These are phyloP conservation scores for Marcusenius ussheri DNA, from an alignment of 2,113 vertebrate species.

Conservation along the genomic window DNA sequence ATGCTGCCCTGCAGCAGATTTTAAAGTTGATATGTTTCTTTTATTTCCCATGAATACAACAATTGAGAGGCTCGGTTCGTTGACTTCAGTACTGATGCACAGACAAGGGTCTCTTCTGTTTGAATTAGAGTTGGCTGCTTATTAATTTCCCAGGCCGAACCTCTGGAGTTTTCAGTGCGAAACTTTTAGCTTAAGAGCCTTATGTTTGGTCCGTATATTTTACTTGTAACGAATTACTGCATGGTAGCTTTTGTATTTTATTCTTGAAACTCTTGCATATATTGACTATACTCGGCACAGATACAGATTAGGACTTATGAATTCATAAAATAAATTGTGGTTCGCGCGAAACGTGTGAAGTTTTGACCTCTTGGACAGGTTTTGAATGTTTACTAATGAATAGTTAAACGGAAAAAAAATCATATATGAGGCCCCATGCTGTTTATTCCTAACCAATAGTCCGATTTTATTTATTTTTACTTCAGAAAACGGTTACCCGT, in stretches of 20 bases:
- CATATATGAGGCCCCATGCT: neutral
- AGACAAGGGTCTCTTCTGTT: neutral
- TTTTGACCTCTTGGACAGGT: neutral
- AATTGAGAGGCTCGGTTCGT: neutral
- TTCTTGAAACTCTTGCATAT: neutral
- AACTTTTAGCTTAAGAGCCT: neutral
- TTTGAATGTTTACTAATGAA: neutral
- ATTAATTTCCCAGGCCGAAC: neutral
- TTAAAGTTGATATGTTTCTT: slow-evolving; percentile 19
- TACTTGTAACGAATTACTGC: neutral
- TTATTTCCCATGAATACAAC: slow-evolving; percentile 21
- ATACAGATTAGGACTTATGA: neutral
- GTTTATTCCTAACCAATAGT: neutral
- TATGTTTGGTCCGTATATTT: neutral
- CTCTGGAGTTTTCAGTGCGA: neutral
- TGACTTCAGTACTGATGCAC: neutral
- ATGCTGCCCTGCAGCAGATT: slow-evolving; percentile 17
- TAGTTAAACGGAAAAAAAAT: neutral
- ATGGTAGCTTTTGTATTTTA: neutral
- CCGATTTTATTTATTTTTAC: neutral
- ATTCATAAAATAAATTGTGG: neutral
- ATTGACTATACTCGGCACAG: neutral
- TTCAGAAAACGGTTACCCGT: neutral
- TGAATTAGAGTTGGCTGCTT: neutral
- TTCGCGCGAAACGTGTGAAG: neutral